Evolutionary conservation across 2,888 invertebrate species (phyloP), one percentile per base, ranked within the genome.

Genomic region (Hemicrepidius hirtus): DNA sequence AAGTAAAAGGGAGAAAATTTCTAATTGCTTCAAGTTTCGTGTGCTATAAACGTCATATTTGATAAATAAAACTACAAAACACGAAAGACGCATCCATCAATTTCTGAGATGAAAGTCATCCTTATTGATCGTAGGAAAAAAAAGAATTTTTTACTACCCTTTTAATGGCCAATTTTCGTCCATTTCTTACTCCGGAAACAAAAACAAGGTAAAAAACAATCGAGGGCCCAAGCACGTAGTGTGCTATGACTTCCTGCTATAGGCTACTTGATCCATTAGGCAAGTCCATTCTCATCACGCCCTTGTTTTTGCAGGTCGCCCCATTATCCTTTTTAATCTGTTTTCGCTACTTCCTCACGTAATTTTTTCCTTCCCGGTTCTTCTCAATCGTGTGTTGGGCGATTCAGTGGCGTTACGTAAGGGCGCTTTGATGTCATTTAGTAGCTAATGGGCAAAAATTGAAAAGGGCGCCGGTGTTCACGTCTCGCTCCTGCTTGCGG

Each of bases 271-370:
- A 68, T 73, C 68, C 73, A 73, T 73, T 73, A 73, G 59, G 67
- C 66, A 63, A 67, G 68, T 73, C 64, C 73, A 68, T 73, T 73
- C 73, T 64, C 59, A 68, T 71, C 71, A 67, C 68, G 68, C 64
- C 63, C 64, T 62, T 64, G 73, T 73, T 73, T 73, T 73, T 73
- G 68, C 50, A 46, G 63, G 57, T 59, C 64, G 50, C 21, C 73
- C 55, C 73, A 72, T 72, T 72, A 72, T 72, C 71, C 71, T 67
- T 72, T 72, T 67, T 72, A 72, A 72, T 67, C 68, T 62, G 71
- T 72, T 72, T 71, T 66, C 53, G 53, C 37, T 46, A 55, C 46
- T 62, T 68, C 46, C 67, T 53, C 57, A 63, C 67, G 66, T 72
- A 72, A 62, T 44, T 60, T 63, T 49, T 55, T 35, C 49, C 37